These are phyloP conservation scores for Regulus satrapa DNA, from an alignment of 2,113 vertebrate species.

Conservation along the genomic window DNA sequence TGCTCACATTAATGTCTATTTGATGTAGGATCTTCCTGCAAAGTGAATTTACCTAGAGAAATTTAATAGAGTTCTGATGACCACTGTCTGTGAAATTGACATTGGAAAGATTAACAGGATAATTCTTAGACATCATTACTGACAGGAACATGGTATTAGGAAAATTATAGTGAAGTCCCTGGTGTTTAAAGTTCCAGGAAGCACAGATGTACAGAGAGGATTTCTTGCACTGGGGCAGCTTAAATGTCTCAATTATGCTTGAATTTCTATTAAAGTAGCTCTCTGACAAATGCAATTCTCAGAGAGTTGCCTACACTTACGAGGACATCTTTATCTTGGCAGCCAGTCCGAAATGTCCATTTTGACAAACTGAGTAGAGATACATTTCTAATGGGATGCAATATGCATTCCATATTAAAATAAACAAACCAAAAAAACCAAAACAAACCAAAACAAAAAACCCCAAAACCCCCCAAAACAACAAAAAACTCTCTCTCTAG, in stretches of 20 bases:
- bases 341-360: slow-evolving; percentile 17
- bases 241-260: slow-evolving; percentile 59
- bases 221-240: slow-evolving; percentile 39
- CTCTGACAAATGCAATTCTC: slow-evolving; percentile 28
- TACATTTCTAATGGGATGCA: background rate
- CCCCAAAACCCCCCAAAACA: too few relatives aligned
- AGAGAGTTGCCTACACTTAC: slow-evolving; percentile 10
- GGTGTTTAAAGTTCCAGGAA: slow-evolving; percentile 58
- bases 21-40: background rate
- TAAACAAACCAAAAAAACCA: too few relatives aligned
- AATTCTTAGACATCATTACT: slow-evolving; percentile 36
- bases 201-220: slow-evolving; percentile 23
- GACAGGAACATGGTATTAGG: slow-evolving; percentile 32
- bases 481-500: background rate
- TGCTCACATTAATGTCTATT: background rate
- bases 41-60: slow-evolving; percentile 54
- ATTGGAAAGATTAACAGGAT: slow-evolving; percentile 42
- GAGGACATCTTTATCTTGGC: slow-evolving; percentile 24
- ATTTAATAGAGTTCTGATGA: slow-evolving; percentile 33
- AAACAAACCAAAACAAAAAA: too few relatives aligned
- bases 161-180: slow-evolving; percentile 50
- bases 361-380: background rate
- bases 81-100: slow-evolving; percentile 19
- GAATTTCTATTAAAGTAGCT: slow-evolving; percentile 31
- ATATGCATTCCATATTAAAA: background rate